Evolutionary conservation across 1,140 invertebrate species (phyloP), one percentile per base, ranked within the genome.

Genomic region (Drosophila ananassae): DNA sequence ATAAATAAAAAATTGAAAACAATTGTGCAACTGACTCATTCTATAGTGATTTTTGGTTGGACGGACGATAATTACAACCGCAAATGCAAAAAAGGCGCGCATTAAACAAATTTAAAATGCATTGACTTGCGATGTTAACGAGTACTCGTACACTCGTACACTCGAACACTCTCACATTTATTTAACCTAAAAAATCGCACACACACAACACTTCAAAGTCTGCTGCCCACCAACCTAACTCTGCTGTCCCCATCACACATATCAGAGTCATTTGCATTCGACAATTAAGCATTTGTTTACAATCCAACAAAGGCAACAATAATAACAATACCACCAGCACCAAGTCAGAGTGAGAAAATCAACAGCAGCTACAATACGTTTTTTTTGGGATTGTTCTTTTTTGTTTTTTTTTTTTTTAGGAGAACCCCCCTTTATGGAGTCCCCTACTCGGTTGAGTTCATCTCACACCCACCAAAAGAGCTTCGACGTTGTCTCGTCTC

Each of bases 281-380:
- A 75, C 82, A 85, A 85, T 85, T 87, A 85, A 76, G 75, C 69
- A 85, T 87, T 85, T 87, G 82, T 87, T 87, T 87, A 87, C 82
- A 87, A 80, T 77, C 25, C 32, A 48, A 62, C 60, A 67, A 69
- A 17, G 30, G 13, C 37, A 56, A 67, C 39, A 58, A 76, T 53
- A 80, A 75, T 41, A 17, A 17, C 17, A 17, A 17, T 17, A 17
- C 17, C 17, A 17, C 17, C 17, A 17, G 17, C 17, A 17, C 17
- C 17, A 17, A 63, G 37, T 60, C 25, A 32, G 51, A 60, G 61
- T 69, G 63, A 68, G 66, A 69, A 69, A 69, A 50, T 48, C 47
- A 80, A 60, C 66, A 76, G 34, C 21, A 52, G 21, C 73, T 61
- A 63, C 60, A 67, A 77, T 22, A 37, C 34, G 10, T 7, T 9